Evolutionary conservation across 2,888 invertebrate genomes (phyloP).

Genomic region (Trilocha varians): DNA sequence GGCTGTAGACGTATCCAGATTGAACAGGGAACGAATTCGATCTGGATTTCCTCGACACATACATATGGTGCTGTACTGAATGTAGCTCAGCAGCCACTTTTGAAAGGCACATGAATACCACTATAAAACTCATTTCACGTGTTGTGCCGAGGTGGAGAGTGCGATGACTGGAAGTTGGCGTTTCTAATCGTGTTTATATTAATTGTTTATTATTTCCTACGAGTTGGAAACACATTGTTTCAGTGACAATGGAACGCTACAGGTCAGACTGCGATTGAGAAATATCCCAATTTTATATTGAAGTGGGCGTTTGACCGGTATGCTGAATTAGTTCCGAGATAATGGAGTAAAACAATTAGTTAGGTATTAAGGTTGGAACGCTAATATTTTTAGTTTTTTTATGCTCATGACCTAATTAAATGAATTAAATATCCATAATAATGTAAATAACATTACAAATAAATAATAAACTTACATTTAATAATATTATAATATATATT

Average conservation of each 20-base stretch:
- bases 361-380: too few species aligned
- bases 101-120: conserved; percentile 31
- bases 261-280: conserved; percentile 36
- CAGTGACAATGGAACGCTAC: conserved; percentile 36
- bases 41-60: conserved; percentile 28
- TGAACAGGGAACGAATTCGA: conserved; percentile 25
- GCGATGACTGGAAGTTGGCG: conserved; percentile 39
- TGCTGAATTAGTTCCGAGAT: background rate
- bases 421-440: too few species aligned
- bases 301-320: background rate
- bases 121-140: conserved; percentile 30
- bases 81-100: conserved; percentile 27
- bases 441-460: too few species aligned
- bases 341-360: background rate
- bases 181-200: conserved; percentile 46
- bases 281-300: conserved; percentile 35
- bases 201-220: conserved; percentile 41
- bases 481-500: too few species aligned
- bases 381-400: too few species aligned
- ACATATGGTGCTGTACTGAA: conserved; percentile 27
- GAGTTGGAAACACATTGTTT: conserved; percentile 37
- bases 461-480: too few species aligned
- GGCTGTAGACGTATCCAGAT: conserved; percentile 30
- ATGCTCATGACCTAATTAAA: too few species aligned
- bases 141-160: conserved; percentile 12